phyloP scores from a whole-genome alignment of 2,888 invertebrate species.

The Parnassius apollo region DNA sequence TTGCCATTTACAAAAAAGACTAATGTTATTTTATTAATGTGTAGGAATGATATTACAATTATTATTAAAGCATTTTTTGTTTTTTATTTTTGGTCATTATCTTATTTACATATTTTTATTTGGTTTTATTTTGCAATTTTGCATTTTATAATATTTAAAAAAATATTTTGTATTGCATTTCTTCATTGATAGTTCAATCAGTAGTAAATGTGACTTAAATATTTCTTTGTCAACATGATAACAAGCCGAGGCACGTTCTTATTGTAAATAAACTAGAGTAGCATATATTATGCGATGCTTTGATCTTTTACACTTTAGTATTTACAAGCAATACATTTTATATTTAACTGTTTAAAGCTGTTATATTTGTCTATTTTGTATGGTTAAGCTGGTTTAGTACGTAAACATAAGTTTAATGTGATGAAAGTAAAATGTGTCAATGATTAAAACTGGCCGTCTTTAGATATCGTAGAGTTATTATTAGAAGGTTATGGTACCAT shows the following conservation, averaged over 20 bases:
- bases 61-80: constrained; percentile 43
- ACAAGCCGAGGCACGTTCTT: neutral
- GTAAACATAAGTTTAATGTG: constrained; percentile 4
- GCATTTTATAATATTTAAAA: neutral
- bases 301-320: neutral
- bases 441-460: constrained; percentile 20
- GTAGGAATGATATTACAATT: constrained; percentile 52
- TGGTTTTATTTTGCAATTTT: neutral
- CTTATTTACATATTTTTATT: neutral
- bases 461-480: constrained; percentile 9
- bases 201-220: too few species aligned
- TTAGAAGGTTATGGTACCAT: constrained; percentile 1
- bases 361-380: neutral
- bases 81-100: constrained; percentile 38
- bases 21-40: constrained; percentile 66
- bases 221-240: too few species aligned
- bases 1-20: constrained; percentile 78
- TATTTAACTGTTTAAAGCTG: too few species aligned
- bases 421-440: constrained; percentile 11
- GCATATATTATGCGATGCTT: neutral
- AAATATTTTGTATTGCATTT: neutral
- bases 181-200: too few species aligned
- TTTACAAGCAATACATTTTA: too few species aligned
- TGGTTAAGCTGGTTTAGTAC: neutral
- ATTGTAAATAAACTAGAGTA: too few species aligned